Percentiles rank a stretch among this genome's conserved stretches.
phyloP scores from a whole-genome alignment of 2,113 vertebrate species.

The Aldabrachelys gigantea region DNA sequence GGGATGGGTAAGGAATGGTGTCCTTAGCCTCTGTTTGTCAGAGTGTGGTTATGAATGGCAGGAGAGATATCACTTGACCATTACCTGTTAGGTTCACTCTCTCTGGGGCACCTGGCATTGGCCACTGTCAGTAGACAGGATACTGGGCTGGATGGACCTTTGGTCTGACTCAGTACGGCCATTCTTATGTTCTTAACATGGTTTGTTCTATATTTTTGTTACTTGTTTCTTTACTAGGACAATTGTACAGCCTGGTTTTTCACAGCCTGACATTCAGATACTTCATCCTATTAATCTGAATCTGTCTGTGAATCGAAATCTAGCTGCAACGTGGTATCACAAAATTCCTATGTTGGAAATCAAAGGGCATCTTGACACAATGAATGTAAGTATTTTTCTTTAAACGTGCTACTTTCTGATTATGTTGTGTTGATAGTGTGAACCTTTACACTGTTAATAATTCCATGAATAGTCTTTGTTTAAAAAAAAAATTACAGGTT shows the following conservation, averaged over 20 bases:
- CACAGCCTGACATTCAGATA: constrained; percentile 84
- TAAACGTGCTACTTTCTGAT: not conserved
- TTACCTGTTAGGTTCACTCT: no score
- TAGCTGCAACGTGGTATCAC: constrained; percentile 90
- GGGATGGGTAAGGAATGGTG: no score
- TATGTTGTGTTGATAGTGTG: not conserved
- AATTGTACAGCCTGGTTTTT: constrained; percentile 66
- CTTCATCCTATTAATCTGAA: constrained; percentile 93
- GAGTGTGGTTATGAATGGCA: no score
- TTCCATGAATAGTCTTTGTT: not conserved
- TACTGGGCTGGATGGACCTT: no score
- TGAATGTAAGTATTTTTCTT: constrained; percentile 84
- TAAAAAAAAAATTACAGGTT: not conserved
- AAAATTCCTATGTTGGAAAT: constrained; percentile 88
- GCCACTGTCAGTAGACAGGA: no score
- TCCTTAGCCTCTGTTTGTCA: no score
- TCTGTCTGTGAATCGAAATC: constrained; percentile 88
- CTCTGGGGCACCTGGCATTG: no score
- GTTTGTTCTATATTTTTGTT: not conserved
- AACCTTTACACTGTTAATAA: not conserved
- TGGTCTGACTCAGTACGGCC: no score
- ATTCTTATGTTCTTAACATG: no score
- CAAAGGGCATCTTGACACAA: constrained; percentile 84
- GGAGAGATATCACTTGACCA: no score
- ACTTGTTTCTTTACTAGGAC: constrained; percentile 71